These are phyloP conservation scores for Nomada fabriciana DNA, from an alignment of 2,888 invertebrate genomes.

Conservation along the genomic window DNA sequence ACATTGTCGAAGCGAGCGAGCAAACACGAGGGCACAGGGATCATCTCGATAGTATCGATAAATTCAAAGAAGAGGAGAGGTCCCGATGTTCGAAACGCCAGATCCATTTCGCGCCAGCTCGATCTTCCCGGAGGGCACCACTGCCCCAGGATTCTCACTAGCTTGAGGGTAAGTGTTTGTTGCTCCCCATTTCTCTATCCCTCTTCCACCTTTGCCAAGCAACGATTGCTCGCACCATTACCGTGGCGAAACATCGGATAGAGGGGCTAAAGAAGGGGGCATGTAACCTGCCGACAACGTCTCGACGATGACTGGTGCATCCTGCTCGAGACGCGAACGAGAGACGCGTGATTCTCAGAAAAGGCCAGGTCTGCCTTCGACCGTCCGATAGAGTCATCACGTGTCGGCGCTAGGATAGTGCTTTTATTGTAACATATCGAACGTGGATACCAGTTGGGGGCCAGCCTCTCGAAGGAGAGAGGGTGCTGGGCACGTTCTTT, in stretches of 20 bases:
- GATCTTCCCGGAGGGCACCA: constrained; percentile 62
- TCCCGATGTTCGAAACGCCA: constrained; percentile 62
- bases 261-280: constrained; percentile 48
- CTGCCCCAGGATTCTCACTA: constrained; percentile 44
- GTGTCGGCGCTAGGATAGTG: constrained; percentile 76
- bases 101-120: constrained; percentile 72
- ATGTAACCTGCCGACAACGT: constrained; percentile 73
- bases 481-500: constrained; percentile 62
- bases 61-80: constrained; percentile 56
- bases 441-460: constrained; percentile 59
- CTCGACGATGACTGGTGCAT: constrained; percentile 75
- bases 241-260: constrained; percentile 45
- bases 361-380: constrained; percentile 64
- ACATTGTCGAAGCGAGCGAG: constrained; percentile 45
- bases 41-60: constrained; percentile 66
- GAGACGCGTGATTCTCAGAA: constrained; percentile 74
- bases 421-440: constrained; percentile 77
- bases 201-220: neutral
- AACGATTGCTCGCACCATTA: constrained; percentile 49
- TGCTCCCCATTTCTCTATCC: neutral
- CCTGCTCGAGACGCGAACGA: constrained; percentile 58
- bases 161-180: constrained; percentile 40
- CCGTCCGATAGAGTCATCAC: constrained; percentile 79
- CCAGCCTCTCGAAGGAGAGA: constrained; percentile 29
- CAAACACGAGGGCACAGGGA: constrained; percentile 52